Evolutionary conservation across 2,888 invertebrate species (phyloP), one percentile per base, ranked within the genome.

Genomic region (Gymnocheta viridis): DNA sequence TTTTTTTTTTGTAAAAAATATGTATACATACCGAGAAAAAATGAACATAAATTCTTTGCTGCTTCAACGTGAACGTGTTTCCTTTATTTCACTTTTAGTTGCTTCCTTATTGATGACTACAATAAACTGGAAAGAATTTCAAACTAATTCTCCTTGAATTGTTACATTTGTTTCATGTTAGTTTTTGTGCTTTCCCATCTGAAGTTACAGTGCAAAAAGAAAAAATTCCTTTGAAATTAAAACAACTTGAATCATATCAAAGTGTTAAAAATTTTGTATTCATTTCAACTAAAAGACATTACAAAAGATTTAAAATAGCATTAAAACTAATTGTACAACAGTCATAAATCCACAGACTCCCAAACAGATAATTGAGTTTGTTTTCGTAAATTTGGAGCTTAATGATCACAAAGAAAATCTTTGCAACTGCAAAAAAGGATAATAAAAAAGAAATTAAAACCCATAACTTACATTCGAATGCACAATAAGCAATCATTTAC

Each of bases 331-430:
- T 35, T 64, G 17, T 17, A 64, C 29, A 29, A 14, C 44, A 14
- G 44, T 22, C 44, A 64, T 64, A 64, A 64, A 47, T 64, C 41
- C 12, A 44, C 27, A 17, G 64, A 29, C 44, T 64, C 17, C 17
- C 17, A 19, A 27, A 44, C 17, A 29, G 64, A 29, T 44, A 64
- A 64, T 64, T 44, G 38, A 64, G 64, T 27, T 64, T 27, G 17
- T 64, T 64, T 44, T 44, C 10, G 14, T 14, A 22, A 44, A 41
- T 44, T 64, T 44, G 29, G 27, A 17, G 64, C n/a, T 27, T 44
- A 29, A 17, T 4, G 14, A 44, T n/a, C 27, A 19, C 27, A 47
- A 41, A 14, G 35, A 35, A 10, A 58, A 32, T 56, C 17, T 32
- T 19, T 32, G 12, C 38, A 60, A 38, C 12, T n/a, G 2, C 0